phyloP scores from a whole-genome alignment of 2,888 invertebrate genomes.

The Caenorhabditis virilis region DNA sequence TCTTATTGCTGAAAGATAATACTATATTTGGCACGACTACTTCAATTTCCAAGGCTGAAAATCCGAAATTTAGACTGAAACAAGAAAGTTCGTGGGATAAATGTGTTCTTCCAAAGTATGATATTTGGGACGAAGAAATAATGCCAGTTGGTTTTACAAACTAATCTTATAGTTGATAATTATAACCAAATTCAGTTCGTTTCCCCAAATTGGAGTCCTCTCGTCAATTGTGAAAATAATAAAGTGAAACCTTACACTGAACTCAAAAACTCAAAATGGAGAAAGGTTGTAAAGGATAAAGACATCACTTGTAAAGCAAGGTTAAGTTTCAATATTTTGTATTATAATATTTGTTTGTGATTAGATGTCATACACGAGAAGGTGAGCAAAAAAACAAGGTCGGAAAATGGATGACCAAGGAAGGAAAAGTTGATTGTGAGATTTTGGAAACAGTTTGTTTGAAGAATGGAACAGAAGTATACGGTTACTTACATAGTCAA shows the following conservation, averaged over 20 bases:
- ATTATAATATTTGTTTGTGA: neutral
- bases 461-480: conserved; percentile 12
- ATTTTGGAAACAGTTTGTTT: conserved; percentile 34
- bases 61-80: too few relatives aligned
- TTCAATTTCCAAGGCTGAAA: too few relatives aligned
- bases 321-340: conserved; percentile 6
- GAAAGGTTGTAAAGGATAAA: neutral
- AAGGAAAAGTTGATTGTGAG: conserved; percentile 33
- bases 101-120: conserved; percentile 40
- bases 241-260: conserved; percentile 18
- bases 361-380: conserved; percentile 28
- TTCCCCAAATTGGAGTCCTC: conserved; percentile 19
- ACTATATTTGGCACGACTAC: too few relatives aligned
- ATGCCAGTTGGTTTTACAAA: conserved; percentile 16
- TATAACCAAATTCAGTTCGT: conserved; percentile 14
- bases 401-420: conserved; percentile 13
- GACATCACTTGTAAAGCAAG: conserved; percentile 20
- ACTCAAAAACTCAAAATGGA: conserved; percentile 18
- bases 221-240: conserved; percentile 17
- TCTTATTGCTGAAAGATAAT: too few relatives aligned
- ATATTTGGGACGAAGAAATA: conserved; percentile 40
- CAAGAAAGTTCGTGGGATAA: conserved; percentile 12
- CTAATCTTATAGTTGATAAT: neutral
- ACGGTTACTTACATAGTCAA: conserved; percentile 37
- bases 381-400: conserved; percentile 16